Evolutionary conservation across 2,888 invertebrate genomes (phyloP).

Genomic region (Dolichomitus sp.): DNA sequence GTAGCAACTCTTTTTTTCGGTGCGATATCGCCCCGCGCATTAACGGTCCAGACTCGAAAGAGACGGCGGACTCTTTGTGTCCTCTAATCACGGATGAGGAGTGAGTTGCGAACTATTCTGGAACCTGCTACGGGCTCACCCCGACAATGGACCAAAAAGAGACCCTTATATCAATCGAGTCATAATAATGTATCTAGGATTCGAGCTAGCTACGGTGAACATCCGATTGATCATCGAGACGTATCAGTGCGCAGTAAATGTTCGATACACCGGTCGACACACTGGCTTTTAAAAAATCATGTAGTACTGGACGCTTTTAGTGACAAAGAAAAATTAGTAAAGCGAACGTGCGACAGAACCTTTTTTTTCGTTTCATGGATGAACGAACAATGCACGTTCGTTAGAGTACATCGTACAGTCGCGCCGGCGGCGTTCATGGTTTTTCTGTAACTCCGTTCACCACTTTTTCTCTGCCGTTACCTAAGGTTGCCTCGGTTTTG

Average conservation of each 20-base stretch:
- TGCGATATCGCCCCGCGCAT: neutral
- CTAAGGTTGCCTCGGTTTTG: slow-evolving; percentile 5
- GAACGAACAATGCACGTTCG: slow-evolving; percentile 58
- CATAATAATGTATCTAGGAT: slow-evolving; percentile 28
- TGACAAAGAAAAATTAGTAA: slow-evolving; percentile 52
- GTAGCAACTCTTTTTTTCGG: slow-evolving; percentile 14
- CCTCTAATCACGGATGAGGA: slow-evolving; percentile 46
- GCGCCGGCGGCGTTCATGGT: slow-evolving; percentile 17
- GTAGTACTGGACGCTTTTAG: slow-evolving; percentile 23
- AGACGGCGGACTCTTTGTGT: slow-evolving; percentile 38
- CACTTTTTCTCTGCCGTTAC: slow-evolving; percentile 15
- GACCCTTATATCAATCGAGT: slow-evolving; percentile 28
- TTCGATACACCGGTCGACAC: slow-evolving; percentile 1
- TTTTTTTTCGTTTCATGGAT: slow-evolving; percentile 31
- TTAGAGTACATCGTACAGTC: slow-evolving; percentile 39
- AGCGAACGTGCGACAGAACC: slow-evolving; percentile 10
- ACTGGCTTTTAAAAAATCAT: neutral
- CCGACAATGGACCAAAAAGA: slow-evolving; percentile 20
- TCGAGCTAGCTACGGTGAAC: neutral
- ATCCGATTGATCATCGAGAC: slow-evolving; percentile 43
- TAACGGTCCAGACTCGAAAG: slow-evolving; percentile 28
- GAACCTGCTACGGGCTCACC: slow-evolving; percentile 3
- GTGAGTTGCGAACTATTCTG: slow-evolving; percentile 18
- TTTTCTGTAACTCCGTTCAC: slow-evolving; percentile 20
- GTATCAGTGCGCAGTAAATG: slow-evolving; percentile 13